Conservation (phyloP, 2,797 vertebrate genomes). For the Melanotaenia pygmaea region DNA sequence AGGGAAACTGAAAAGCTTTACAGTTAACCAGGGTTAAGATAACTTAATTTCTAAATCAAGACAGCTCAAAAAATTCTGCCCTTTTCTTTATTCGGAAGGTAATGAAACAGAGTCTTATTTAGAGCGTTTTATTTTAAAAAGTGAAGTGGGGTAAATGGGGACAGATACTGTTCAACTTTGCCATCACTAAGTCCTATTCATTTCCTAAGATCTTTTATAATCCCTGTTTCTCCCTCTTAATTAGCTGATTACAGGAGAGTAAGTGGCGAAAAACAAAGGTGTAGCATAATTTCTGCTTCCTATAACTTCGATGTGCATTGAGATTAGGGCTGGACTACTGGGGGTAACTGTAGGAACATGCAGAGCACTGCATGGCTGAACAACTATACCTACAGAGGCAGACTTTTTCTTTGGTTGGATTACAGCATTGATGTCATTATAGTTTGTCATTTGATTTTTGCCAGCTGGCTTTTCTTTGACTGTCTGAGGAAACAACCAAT, state of each 20-base stretch:
- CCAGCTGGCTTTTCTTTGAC: too few relatives aligned
- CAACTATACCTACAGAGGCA: too few relatives aligned
- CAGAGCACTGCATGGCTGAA: too few relatives aligned
- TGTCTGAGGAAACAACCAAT: too few relatives aligned
- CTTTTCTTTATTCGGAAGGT: slow-evolving; percentile 50
- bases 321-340: too few relatives aligned
- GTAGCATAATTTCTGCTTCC: not conserved
- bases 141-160: slow-evolving; percentile 26
- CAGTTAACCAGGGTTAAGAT: slow-evolving; percentile 7
- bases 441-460: too few relatives aligned
- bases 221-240: slow-evolving; percentile 35
- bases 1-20: slow-evolving; percentile 18
- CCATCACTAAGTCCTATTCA: slow-evolving; percentile 38
- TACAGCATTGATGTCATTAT: too few relatives aligned
- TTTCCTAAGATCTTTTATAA: slow-evolving; percentile 22
- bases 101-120: slow-evolving; percentile 45
- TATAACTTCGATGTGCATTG: not conserved
- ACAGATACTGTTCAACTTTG: slow-evolving; percentile 51
- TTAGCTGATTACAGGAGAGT: slow-evolving; percentile 44
- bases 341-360: too few relatives aligned
- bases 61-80: slow-evolving; percentile 25
- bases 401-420: too few relatives aligned
- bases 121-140: slow-evolving; percentile 43
- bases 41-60: slow-evolving; percentile 25
- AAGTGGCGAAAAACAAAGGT: slow-evolving; percentile 5